phyloP scores from a whole-genome alignment of 2,113 vertebrate species.

The Corythoichthys intestinalis region DNA sequence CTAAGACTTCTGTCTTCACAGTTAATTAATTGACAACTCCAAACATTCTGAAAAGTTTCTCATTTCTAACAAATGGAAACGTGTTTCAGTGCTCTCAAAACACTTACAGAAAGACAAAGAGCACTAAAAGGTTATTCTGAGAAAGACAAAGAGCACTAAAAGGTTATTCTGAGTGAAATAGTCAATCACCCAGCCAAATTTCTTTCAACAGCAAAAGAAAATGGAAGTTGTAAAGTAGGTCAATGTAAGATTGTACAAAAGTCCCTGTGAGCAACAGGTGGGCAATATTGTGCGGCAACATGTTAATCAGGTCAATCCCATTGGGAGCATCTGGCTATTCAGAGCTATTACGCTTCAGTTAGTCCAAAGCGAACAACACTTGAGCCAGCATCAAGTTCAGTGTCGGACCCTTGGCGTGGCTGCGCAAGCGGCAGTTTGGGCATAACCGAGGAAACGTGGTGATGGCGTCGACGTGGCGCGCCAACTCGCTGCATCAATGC shows the following conservation, averaged over 20 bases:
- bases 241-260: neutral
- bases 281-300: neutral
- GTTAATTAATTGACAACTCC: no score
- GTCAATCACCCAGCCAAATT: no score
- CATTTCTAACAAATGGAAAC: no score
- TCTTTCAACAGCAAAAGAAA: neutral
- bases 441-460: neutral
- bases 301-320: conserved; percentile 61
- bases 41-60: no score
- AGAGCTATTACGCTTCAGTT: conserved; percentile 43
- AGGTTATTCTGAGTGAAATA: no score
- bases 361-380: conserved; percentile 36
- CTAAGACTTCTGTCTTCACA: no score
- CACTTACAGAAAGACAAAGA: no score
- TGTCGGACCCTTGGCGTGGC: neutral
- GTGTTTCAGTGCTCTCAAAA: no score
- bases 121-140: no score
- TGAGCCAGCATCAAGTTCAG: conserved; percentile 14
- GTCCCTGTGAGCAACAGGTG: conserved; percentile 28
- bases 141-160: no score
- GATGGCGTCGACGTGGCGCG: neutral
- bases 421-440: neutral
- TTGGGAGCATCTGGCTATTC: conserved; percentile 36
- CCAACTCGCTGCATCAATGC: neutral
- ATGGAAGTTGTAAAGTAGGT: neutral